These are phyloP conservation scores for Forbesichthys papilliferus DNA, from an alignment of 2,113 vertebrate genomes.

Conservation along the genomic window DNA sequence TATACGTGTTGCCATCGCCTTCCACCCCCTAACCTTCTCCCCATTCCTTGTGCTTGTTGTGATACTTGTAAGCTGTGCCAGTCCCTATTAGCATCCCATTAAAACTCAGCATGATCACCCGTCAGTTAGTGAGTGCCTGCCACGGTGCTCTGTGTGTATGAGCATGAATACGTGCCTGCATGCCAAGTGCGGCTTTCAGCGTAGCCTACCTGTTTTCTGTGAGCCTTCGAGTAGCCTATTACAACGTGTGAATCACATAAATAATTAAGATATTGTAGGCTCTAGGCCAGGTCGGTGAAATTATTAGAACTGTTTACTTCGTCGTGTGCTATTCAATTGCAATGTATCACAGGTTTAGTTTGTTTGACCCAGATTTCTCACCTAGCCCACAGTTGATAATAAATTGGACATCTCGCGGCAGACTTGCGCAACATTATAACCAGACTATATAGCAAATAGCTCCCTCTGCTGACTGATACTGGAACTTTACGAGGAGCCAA, in stretches of 20 bases:
- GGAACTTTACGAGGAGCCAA: background rate
- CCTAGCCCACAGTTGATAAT: conserved; percentile 63
- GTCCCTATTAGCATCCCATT: conserved; percentile 78
- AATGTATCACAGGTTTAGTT: conserved; percentile 62
- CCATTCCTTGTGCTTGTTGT: conserved; percentile 41
- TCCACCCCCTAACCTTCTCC: background rate
- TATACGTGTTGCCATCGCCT: conserved; percentile 21
- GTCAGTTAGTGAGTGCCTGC: conserved; percentile 65
- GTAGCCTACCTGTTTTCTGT: conserved; percentile 5
- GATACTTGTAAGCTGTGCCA: conserved; percentile 69
- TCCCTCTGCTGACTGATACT: conserved; percentile 60
- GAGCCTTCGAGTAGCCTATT: conserved; percentile 1
- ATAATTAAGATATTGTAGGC: conserved; percentile 62
- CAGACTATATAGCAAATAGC: conserved; percentile 50
- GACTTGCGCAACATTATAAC: conserved; percentile 55
- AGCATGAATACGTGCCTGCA: conserved; percentile 4
- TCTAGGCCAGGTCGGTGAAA: conserved; percentile 16
- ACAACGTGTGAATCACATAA: conserved; percentile 40
- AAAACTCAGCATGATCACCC: conserved; percentile 73
- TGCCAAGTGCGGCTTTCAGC: background rate
- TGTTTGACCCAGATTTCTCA: conserved; percentile 75
- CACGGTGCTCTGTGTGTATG: conserved; percentile 43
- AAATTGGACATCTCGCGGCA: conserved; percentile 64
- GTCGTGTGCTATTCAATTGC: conserved; percentile 57
- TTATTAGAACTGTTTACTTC: conserved; percentile 34